phyloP scores from a whole-genome alignment of 2,888 invertebrate genomes.

The Sinopyrophorus schimmeli region DNA sequence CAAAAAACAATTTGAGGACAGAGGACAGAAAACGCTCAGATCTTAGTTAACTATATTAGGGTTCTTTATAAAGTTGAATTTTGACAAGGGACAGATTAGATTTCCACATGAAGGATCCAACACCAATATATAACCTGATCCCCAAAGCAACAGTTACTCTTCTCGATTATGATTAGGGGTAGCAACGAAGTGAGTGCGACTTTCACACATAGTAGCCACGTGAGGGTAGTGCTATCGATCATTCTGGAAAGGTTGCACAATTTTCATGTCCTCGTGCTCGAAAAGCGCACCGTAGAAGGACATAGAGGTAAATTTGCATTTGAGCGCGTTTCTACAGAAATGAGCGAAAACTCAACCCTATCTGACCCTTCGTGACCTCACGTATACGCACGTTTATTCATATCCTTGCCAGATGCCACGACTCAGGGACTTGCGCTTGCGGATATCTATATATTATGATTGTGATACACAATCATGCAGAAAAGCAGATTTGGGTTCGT shows the following conservation, averaged over 20 bases:
- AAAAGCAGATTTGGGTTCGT: slow-evolving; percentile 20
- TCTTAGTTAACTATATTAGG: slow-evolving; percentile 16
- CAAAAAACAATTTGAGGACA: too few relatives aligned
- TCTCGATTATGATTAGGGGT: slow-evolving; percentile 13
- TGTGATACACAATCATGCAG: slow-evolving; percentile 29
- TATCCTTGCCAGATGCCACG: slow-evolving; percentile 18
- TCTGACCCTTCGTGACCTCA: slow-evolving; percentile 33
- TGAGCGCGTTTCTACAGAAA: slow-evolving; percentile 9
- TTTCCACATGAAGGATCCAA: slow-evolving; percentile 47
- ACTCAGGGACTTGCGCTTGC: slow-evolving; percentile 19
- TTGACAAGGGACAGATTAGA: slow-evolving; percentile 40
- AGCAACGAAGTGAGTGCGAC: slow-evolving; percentile 39
- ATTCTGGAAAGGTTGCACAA: slow-evolving; percentile 38
- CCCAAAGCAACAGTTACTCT: slow-evolving; percentile 52
- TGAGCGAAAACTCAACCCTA: slow-evolving; percentile 7
- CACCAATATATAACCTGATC: slow-evolving; percentile 52
- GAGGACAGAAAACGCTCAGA: slow-evolving; percentile 3
- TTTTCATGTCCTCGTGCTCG: slow-evolving; percentile 9
- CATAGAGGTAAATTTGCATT: slow-evolving; percentile 25
- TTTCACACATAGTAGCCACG: slow-evolving; percentile 33
- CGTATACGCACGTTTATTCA: slow-evolving; percentile 31
- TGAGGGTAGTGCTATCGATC: slow-evolving; percentile 34
- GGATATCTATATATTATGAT: slow-evolving; percentile 26
- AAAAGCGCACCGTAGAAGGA: slow-evolving; percentile 15
- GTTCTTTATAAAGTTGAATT: slow-evolving; percentile 20